phyloP scores from a whole-genome alignment of 2,797 vertebrate genomes.

The Varecia variegata region DNA sequence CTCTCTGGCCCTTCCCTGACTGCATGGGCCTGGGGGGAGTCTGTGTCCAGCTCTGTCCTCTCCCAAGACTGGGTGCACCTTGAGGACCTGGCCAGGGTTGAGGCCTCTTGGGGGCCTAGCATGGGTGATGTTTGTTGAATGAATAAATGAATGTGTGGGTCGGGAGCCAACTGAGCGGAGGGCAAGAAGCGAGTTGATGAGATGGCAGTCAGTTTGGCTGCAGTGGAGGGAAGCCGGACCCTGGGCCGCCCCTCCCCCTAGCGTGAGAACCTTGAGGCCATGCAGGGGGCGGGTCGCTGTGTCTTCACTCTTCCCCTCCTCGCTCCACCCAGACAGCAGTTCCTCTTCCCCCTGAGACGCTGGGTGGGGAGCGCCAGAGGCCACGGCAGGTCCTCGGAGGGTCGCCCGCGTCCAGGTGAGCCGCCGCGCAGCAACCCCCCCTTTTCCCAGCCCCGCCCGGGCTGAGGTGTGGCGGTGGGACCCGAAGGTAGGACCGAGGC shows the following conservation, averaged over 20 bases:
- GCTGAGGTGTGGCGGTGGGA: not conserved
- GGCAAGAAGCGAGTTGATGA: not conserved
- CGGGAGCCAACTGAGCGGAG: not conserved
- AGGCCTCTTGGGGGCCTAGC: not conserved
- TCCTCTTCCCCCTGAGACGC: constrained; percentile 46
- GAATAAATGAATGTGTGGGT: not conserved
- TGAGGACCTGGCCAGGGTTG: not conserved
- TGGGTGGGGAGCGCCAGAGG: not conserved
- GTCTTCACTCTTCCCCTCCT: not conserved
- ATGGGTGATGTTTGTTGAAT: not conserved
- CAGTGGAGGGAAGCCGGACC: constrained; percentile 36
- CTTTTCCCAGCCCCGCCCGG: fast-evolving
- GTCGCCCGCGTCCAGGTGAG: not conserved
- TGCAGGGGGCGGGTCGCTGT: not conserved
- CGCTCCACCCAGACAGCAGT: not conserved
- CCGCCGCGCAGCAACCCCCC: not conserved
- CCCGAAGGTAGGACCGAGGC: not conserved
- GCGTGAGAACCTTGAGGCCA: not conserved
- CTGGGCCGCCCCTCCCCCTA: not conserved
- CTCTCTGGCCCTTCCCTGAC: not conserved
- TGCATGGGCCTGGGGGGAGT: too few relatives aligned
- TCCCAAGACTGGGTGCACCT: not conserved
- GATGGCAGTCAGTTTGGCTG: not conserved
- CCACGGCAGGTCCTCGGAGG: not conserved
- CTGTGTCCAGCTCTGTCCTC: not conserved